A percentile compares a stretch with the other conserved stretches of the same genome.
Evolutionary conservation across 2,888 invertebrate species (phyloP).

Genomic region (Onchidella celtica): DNA sequence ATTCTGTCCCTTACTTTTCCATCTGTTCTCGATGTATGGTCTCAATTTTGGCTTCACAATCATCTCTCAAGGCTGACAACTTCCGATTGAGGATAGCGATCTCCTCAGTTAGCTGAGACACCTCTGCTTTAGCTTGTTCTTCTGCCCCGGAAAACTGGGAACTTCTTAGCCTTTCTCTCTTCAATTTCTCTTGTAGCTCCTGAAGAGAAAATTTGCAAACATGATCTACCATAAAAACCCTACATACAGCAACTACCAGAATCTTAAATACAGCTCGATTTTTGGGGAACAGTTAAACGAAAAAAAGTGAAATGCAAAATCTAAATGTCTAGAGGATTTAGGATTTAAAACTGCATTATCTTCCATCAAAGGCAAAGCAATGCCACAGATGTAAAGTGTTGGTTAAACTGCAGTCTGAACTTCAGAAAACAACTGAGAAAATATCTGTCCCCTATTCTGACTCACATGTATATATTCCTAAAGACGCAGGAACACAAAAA

Average conservation of each 20-base stretch:
- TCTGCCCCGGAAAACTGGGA: constrained; percentile 40
- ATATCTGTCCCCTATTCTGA: too few species aligned
- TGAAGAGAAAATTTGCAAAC: too few species aligned
- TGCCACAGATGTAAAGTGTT: too few species aligned
- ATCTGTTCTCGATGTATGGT: constrained; percentile 23
- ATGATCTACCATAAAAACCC: too few species aligned
- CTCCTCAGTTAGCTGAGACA: constrained; percentile 24
- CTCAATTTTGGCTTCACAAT: constrained; percentile 42
- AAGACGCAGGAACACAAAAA: too few species aligned
- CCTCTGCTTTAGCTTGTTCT: constrained; percentile 37
- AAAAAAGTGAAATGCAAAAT: not conserved
- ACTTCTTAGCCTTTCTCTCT: constrained; percentile 52
- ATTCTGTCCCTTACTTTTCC: too few species aligned
- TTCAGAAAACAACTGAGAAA: too few species aligned
- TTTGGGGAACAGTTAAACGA: not conserved
- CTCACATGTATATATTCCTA: too few species aligned
- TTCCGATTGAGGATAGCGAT: constrained; percentile 19
- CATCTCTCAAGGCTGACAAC: constrained; percentile 33
- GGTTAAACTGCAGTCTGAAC: too few species aligned
- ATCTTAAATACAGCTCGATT: not conserved
- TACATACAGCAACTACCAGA: not conserved
- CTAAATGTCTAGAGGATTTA: too few species aligned
- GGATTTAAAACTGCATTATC: too few species aligned
- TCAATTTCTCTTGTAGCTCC: constrained; percentile 52
- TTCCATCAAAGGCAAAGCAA: too few species aligned